These are phyloP conservation scores for Strigamia maritima DNA, from an alignment of 2,888 invertebrate species.

Conservation along the genomic window DNA sequence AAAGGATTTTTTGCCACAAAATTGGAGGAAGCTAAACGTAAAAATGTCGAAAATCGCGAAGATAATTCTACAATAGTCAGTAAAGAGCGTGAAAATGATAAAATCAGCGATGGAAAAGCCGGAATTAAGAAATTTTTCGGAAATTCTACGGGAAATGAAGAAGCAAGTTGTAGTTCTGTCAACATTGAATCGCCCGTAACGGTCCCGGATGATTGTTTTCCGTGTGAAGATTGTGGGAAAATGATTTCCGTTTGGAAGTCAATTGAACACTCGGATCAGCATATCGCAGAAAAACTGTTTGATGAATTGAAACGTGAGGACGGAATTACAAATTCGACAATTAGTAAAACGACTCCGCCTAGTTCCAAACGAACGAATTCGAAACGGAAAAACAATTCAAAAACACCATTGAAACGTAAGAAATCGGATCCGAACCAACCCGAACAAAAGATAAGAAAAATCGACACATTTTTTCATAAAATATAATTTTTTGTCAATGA, in stretches of 20 bases:
- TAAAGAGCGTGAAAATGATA: background rate
- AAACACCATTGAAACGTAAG: background rate
- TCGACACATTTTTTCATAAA: background rate
- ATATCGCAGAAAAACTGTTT: slow-evolving; percentile 74
- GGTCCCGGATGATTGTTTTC: slow-evolving; percentile 41
- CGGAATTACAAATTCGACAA: no score
- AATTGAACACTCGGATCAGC: slow-evolving; percentile 77
- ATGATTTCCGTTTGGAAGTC: slow-evolving; percentile 62
- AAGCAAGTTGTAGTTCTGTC: slow-evolving; percentile 45
- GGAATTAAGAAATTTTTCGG: slow-evolving; percentile 40
- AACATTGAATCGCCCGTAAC: no score
- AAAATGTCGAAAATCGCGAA: background rate
- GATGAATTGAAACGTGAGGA: slow-evolving; percentile 51
- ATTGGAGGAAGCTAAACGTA: background rate
- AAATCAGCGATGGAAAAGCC: background rate
- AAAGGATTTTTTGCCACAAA: background rate
- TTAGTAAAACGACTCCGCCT: background rate
- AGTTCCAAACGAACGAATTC: background rate
- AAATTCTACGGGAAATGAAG: no score
- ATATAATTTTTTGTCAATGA: no score
- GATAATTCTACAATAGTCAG: background rate
- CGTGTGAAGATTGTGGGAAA: slow-evolving; percentile 68
- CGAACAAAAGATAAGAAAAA: background rate
- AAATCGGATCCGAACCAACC: background rate
- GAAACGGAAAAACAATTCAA: background rate